Evolutionary conservation across 2,888 invertebrate species (phyloP).

Genomic region (Eilema caniola): DNA sequence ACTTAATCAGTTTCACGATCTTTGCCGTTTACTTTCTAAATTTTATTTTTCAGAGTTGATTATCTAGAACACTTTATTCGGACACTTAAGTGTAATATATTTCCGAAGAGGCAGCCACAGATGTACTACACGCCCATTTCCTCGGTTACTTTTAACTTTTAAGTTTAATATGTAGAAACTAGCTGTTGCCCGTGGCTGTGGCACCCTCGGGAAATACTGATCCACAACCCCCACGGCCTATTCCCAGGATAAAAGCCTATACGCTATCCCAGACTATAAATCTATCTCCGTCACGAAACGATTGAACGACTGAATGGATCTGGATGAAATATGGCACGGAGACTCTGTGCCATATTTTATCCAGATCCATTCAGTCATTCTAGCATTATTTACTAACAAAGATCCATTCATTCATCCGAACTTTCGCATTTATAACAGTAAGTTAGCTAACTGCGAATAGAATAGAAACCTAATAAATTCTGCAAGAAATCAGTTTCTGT

Average conservation of each 20-base stretch:
- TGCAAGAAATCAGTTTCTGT: neutral
- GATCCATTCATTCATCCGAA: neutral
- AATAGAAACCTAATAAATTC: neutral
- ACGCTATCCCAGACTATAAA: neutral
- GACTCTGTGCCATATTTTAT: neutral
- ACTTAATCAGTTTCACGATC: conserved; percentile 14
- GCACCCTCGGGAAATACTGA: too few relatives aligned
- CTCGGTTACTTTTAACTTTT: too few relatives aligned
- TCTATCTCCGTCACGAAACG: too few relatives aligned
- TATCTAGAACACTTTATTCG: neutral
- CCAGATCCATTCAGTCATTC: too few relatives aligned
- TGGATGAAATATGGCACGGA: too few relatives aligned
- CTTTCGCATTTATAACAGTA: neutral
- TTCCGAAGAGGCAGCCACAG: too few relatives aligned
- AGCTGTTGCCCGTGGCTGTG: too few relatives aligned
- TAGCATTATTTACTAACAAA: neutral
- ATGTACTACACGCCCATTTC: neutral
- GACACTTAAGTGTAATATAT: neutral
- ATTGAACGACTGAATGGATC: too few relatives aligned
- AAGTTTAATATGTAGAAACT: too few relatives aligned
- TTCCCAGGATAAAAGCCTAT: too few relatives aligned
- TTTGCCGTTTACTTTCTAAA: conserved; percentile 11
- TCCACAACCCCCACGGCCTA: too few relatives aligned
- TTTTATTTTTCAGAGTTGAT: conserved; percentile 8
- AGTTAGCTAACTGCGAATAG: neutral